These are phyloP conservation scores for Oryzias javanicus DNA, from an alignment of 2,113 vertebrate species.

Conservation along the genomic window DNA sequence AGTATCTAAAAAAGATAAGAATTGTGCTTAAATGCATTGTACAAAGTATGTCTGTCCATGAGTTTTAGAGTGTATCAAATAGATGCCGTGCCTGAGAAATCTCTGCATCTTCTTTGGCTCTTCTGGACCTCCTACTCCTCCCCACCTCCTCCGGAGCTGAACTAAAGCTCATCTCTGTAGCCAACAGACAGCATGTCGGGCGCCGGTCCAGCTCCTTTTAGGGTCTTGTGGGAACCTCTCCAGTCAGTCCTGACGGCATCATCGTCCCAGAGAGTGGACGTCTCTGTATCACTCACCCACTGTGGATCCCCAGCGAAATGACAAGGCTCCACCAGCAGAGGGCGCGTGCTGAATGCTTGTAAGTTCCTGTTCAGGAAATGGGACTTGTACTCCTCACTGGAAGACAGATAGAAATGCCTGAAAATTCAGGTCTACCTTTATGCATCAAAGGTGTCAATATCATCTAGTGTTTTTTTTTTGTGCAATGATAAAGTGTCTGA, in stretches of 20 bases:
- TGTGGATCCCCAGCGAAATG: slow-evolving; percentile 88
- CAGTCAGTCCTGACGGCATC: slow-evolving; percentile 85
- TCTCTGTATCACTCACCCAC: slow-evolving; percentile 97
- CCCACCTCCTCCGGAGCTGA: neutral
- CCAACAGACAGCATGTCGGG: slow-evolving; percentile 66
- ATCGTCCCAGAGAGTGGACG: slow-evolving; percentile 92
- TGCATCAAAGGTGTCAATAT: no score
- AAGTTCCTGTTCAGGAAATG: slow-evolving; percentile 87
- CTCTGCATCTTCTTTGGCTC: slow-evolving; percentile 14
- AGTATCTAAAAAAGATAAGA: neutral
- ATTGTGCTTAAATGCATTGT: neutral
- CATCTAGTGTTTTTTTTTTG: no score
- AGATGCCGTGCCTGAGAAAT: no score
- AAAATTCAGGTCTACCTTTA: neutral
- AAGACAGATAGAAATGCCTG: neutral
- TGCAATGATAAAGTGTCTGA: no score
- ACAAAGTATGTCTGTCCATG: slow-evolving; percentile 8
- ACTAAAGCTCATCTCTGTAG: slow-evolving; percentile 86
- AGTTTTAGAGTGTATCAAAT: slow-evolving; percentile 9
- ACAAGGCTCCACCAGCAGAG: slow-evolving; percentile 88
- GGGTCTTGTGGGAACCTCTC: slow-evolving; percentile 89
- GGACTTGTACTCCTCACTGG: slow-evolving; percentile 87
- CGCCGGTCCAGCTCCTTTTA: slow-evolving; percentile 74
- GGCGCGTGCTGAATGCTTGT: slow-evolving; percentile 83
- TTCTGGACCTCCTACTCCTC: slow-evolving; percentile 12